Base-by-base conservation (phyloP, 92 coral and sea anemone species). In the Siderastrea siderea region DNA sequence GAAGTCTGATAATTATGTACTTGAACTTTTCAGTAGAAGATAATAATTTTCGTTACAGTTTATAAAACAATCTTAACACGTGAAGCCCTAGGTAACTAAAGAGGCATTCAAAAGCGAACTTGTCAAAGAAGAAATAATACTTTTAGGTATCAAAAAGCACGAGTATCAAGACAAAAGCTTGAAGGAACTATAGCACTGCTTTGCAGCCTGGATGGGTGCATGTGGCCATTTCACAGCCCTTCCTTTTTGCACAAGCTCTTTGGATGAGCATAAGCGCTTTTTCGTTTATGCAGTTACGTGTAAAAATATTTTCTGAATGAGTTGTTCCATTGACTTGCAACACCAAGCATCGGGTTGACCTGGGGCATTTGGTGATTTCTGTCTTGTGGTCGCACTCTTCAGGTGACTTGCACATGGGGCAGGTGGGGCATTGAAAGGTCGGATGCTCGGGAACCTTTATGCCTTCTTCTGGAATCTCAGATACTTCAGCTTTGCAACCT, bases 351-450 rank as follows among this genome's bases (percentile, higher is more conserved):
- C 69, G 66, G 9, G 67, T 53, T 9, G 89, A 64, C 52, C 4
- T 47, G 59, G 89, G 68, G 48, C 89, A 68, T 44, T 51, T 65
- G n/a, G 54, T 63, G 76, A 76, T 53, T 17, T 19, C 15, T 19
- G 66, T 43, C 16, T 76, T 69, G 54, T 57, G 47, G 49, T 85
- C 57, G 83, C 86, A 82, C 55, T 69, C 77, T 45, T 43, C 4
- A 3, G 86, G 54, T 5, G 77, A 54, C 51, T 16, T 70, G 65
- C 77, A 53, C 16, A 53, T 57, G 16, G 68, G 78, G 51, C 86
- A 82, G 47, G 86, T 82, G 67, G 86, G 86, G 47, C 86, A 82
- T 59, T 54, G 38, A 71, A 82, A 82, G n/a, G 69, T 45, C 11
- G 67, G 3, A 45, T 71, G 69, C 44, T 47, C 53, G 15, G 48